These are phyloP conservation scores for Drosophila rellima DNA, from an alignment of 2,888 invertebrate genomes.

Conservation along the genomic window DNA sequence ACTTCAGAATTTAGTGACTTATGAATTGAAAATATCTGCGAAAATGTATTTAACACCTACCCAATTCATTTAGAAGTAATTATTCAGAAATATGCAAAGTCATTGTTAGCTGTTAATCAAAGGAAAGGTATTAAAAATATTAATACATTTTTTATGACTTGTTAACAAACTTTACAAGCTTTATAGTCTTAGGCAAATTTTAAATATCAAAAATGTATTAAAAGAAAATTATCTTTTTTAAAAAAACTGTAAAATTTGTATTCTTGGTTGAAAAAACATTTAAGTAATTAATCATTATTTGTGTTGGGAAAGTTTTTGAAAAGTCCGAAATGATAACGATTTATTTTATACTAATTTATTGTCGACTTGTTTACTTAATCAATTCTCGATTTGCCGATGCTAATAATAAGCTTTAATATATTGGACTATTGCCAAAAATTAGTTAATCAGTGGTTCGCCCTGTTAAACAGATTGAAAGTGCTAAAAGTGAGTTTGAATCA, in stretches of 20 bases:
- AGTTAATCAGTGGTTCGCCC: slow-evolving; percentile 8
- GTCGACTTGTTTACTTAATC: slow-evolving; percentile 4
- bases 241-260: too few relatives aligned
- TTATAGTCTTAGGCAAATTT: too few relatives aligned
- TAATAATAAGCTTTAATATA: not conserved
- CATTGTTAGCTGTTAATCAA: not conserved
- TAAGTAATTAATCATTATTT: too few relatives aligned
- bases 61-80: too few relatives aligned
- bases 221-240: too few relatives aligned
- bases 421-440: not conserved
- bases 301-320: not conserved
- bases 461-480: slow-evolving; percentile 5
- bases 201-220: too few relatives aligned
- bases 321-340: not conserved
- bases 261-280: too few relatives aligned
- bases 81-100: too few relatives aligned
- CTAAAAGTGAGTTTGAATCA: slow-evolving; percentile 19
- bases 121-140: not conserved
- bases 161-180: too few relatives aligned
- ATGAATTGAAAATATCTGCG: not conserved
- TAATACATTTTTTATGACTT: too few relatives aligned
- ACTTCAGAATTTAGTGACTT: not conserved
- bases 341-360: not conserved
- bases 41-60: too few relatives aligned
- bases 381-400: not conserved